phyloP scores from a whole-genome alignment of 2,113 vertebrate species.

The Pangasianodon gigas region DNA sequence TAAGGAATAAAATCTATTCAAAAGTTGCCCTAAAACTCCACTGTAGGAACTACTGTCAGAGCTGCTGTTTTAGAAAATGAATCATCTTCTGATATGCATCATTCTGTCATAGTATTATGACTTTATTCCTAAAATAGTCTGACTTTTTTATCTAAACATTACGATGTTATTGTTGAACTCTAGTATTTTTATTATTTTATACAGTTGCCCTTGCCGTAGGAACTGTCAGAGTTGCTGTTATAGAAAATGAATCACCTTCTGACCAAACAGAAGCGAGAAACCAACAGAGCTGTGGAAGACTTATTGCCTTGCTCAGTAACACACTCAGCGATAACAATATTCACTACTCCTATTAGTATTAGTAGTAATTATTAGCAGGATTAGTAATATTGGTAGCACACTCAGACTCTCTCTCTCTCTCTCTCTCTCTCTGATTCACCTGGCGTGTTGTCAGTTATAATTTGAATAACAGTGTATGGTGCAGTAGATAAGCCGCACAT shows the following conservation, averaged over 20 bases:
- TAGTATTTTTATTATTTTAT: background rate
- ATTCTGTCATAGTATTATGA: background rate
- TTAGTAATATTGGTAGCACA: background rate
- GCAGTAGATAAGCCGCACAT: constrained; percentile 8
- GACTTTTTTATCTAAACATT: background rate
- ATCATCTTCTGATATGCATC: background rate
- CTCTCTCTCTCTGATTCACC: background rate
- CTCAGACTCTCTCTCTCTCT: background rate
- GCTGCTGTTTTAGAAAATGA: too few relatives aligned
- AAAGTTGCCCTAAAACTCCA: too few relatives aligned
- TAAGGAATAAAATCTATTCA: too few relatives aligned
- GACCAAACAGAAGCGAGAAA: background rate
- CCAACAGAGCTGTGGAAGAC: background rate
- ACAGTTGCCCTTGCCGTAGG: background rate
- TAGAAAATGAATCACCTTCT: background rate
- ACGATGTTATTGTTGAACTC: background rate
- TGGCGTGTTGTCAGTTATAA: constrained; percentile 14
- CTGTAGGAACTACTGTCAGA: too few relatives aligned
- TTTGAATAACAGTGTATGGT: constrained; percentile 16
- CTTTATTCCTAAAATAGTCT: background rate
- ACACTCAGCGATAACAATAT: background rate
- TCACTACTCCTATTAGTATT: background rate
- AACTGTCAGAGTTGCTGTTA: background rate
- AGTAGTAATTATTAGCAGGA: background rate
- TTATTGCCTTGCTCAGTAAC: background rate